A percentile compares a stretch with the other conserved stretches of the same genome.
Evolutionary conservation across 2,113 vertebrate genomes (phyloP).

Genomic region (Psittacus erithacus): DNA sequence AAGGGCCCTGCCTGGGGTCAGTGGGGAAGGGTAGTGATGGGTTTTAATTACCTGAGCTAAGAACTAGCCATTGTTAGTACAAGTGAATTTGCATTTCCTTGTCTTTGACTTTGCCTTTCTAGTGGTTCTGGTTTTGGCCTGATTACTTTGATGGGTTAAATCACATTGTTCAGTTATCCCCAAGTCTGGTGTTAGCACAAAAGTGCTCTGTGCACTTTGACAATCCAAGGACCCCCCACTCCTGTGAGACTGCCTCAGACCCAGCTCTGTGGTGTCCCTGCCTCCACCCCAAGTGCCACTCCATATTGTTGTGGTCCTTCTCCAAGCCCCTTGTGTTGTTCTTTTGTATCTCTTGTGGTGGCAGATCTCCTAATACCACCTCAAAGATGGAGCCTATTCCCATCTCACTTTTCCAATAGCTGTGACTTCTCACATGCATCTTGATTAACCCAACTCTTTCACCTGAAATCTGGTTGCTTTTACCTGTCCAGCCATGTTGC

Average conservation of each 20-base stretch:
- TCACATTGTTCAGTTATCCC: neutral
- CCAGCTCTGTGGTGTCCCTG: neutral
- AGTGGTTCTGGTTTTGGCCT: neutral
- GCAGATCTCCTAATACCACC: neutral
- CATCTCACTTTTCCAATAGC: neutral
- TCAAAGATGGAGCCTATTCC: neutral
- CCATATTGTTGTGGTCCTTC: neutral
- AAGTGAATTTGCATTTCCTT: neutral
- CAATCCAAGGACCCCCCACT: neutral
- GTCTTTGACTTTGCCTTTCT: neutral
- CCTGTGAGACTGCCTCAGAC: neutral
- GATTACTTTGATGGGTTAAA: neutral
- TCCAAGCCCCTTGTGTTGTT: neutral
- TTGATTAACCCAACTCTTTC: neutral
- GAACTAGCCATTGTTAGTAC: neutral
- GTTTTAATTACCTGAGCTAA: neutral
- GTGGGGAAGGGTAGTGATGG: neutral
- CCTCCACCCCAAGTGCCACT: neutral
- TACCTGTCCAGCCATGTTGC: neutral
- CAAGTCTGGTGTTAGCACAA: neutral
- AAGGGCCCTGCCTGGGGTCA: fast-evolving
- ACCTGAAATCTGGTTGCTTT: neutral
- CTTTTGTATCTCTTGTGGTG: neutral
- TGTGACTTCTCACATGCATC: neutral
- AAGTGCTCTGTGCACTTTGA: neutral